Percentiles rank a stretch among this genome's conserved stretches.
Evolutionary conservation across 53 echinoderm and acorn worm genomes (phyloP).

Genomic region (Stichopus horrens): DNA sequence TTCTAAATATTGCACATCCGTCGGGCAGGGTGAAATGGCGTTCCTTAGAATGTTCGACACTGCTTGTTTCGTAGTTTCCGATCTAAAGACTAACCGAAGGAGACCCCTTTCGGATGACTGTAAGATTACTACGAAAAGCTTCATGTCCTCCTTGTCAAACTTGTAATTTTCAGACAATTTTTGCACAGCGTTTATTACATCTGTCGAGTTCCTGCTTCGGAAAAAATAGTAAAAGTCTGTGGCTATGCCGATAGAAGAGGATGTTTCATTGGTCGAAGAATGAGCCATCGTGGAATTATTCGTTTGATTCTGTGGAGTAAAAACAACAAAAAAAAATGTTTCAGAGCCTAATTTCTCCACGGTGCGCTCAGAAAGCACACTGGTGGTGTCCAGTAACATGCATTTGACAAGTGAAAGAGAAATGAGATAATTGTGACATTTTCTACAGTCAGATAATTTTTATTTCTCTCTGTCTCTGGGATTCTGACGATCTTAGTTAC

Average conservation of each 20-base stretch:
- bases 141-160: background rate
- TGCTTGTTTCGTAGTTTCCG: background rate
- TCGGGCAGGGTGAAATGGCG: background rate
- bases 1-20: background rate
- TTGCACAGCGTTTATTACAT: background rate
- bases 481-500: no score
- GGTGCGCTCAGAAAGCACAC: no score
- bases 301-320: no score
- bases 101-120: background rate
- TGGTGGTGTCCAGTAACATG: no score
- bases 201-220: background rate
- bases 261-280: no score
- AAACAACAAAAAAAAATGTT: no score
- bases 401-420: no score
- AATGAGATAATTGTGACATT: no score
- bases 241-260: background rate
- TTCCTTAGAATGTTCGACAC: background rate
- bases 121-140: background rate
- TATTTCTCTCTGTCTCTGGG: no score
- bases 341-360: no score
- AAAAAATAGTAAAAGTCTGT: background rate
- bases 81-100: background rate
- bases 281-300: no score
- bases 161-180: background rate
- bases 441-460: no score